Base-by-base conservation (phyloP, 2,888 invertebrate genomes). In the Xanthorhoe designata region DNA sequence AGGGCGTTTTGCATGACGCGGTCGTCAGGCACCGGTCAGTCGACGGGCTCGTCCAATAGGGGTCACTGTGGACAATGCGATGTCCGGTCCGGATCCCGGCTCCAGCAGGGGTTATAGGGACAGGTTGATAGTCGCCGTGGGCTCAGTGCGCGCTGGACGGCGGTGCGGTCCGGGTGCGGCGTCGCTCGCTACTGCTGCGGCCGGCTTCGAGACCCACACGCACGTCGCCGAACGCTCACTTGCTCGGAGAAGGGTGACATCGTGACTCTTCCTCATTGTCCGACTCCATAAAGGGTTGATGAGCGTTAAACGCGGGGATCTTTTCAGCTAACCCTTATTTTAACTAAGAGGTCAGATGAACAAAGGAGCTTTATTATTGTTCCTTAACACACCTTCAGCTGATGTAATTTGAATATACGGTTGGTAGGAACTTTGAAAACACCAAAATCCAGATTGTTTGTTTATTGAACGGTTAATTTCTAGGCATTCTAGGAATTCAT, bases 91-190 rank as follows among this genome's bases (percentile, higher is more conserved):
- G 77, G 77, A 77, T 78, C 77, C 76, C 75, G 73, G 76, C 79
- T 75, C 75, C 69, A 74, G 77, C 73, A 72, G 78, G 84, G 83
- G 83, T 83, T 78, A 53, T 78, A 74, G 61, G 79, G 78, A 85
- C 88, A 81, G 87, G 85, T 86, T 82, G 69, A 73, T 67, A 73
- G 69, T 24, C 15, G 74, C 65, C 66, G 45, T 58, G 50, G 66
- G 76, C 74, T 78, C 79, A 80, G 79, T 81, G 83, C 81, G 79
- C 81, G 82, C 79, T 78, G 77, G 86, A 71, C 87, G 85, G 82
- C 84, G 85, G 90, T 91, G 92, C 91, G 90, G 88, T 87, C 84
- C 87, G 90, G 90, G 82, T 89, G 92, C 92, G 86, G 81, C 85
- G 86, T 82, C 77, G 81, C 84, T 86, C 82, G 83, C 90, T 91